phyloP scores from a whole-genome alignment of 2,888 invertebrate genomes.

The Nomada flava region DNA sequence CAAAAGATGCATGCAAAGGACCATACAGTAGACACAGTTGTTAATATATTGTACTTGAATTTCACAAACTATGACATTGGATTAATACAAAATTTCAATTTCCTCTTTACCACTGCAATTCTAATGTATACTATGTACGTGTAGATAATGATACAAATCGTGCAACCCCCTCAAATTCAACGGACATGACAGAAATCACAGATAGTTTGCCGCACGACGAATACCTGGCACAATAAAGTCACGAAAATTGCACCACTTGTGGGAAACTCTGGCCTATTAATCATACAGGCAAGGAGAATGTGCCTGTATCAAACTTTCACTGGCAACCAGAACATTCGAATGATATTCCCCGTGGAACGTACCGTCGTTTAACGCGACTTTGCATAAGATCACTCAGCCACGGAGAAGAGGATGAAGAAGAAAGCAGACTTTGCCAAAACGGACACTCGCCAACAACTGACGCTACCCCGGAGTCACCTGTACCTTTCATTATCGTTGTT shows the following conservation, averaged over 20 bases:
- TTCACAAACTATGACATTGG: neutral
- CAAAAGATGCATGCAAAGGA: neutral
- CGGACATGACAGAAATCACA: neutral
- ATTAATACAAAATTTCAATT: neutral
- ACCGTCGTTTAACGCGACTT: conserved; percentile 51
- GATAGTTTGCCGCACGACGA: neutral
- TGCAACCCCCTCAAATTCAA: neutral
- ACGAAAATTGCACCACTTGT: conserved; percentile 23
- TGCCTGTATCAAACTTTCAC: conserved; percentile 15
- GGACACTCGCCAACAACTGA: conserved; percentile 79
- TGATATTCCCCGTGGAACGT: conserved; percentile 43
- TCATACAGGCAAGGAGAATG: conserved; percentile 14
- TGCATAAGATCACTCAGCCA: conserved; percentile 33
- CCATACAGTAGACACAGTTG: no score
- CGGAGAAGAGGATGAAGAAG: conserved; percentile 21
- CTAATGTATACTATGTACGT: no score
- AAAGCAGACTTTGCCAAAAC: conserved; percentile 78
- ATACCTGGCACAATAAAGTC: conserved; percentile 23
- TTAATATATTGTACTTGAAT: neutral
- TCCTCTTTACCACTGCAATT: neutral
- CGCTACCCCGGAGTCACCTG: conserved; percentile 72
- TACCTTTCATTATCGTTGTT: conserved; percentile 77
- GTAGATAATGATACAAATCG: neutral
- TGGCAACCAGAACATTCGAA: conserved; percentile 28
- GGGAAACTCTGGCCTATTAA: conserved; percentile 34